phyloP scores from a whole-genome alignment of 2,113 vertebrate genomes.

The Urocolius indicus region DNA sequence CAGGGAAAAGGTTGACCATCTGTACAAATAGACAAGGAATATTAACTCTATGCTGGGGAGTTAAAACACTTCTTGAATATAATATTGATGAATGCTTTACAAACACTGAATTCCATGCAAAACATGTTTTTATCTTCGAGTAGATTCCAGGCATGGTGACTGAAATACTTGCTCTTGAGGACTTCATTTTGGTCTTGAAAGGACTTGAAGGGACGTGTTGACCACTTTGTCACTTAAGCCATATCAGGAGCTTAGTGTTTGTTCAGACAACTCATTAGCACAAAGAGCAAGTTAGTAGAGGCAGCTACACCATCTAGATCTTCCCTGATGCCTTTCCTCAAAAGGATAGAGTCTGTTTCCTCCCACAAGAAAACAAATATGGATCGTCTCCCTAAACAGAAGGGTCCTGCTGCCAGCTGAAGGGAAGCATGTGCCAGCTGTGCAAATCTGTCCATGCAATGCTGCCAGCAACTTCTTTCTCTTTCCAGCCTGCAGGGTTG shows the following conservation, averaged over 20 bases:
- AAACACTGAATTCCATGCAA: background rate
- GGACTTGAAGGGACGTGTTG: background rate
- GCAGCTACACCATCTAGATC: background rate
- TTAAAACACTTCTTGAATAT: background rate
- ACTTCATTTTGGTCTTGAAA: background rate
- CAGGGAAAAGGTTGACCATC: conserved; percentile 52
- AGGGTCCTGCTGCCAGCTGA: conserved; percentile 33
- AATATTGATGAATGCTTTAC: background rate
- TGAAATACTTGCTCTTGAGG: background rate
- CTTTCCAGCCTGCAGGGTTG: background rate
- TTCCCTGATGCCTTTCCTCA: background rate
- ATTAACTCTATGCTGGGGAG: background rate
- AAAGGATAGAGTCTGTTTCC: background rate
- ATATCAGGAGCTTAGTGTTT: background rate
- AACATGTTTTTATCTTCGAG: background rate
- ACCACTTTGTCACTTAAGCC: background rate
- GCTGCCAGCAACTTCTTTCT: conserved; percentile 35
- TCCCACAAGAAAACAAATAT: conserved; percentile 6
- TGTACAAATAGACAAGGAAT: conserved; percentile 36
- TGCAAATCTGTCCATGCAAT: conserved; percentile 38
- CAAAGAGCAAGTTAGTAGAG: background rate
- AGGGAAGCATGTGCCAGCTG: conserved; percentile 32
- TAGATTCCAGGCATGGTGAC: background rate
- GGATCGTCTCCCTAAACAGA: background rate
- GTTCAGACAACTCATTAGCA: background rate